phyloP scores from a whole-genome alignment of 2,113 vertebrate species.

The Accipiter cooperii region DNA sequence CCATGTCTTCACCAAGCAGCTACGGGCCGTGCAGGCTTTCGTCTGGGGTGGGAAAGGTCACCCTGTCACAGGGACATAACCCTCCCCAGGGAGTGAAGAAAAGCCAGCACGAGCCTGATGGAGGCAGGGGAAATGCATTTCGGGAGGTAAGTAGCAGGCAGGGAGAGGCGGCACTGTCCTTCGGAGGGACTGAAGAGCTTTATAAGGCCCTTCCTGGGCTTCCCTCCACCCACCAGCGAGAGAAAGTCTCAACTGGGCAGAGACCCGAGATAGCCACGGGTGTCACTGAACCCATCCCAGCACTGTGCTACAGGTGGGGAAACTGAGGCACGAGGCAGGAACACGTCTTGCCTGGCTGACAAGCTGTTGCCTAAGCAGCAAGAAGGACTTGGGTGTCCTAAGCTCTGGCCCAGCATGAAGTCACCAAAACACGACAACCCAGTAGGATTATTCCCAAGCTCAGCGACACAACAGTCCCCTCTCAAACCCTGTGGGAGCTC shows the following conservation, averaged over 20 bases:
- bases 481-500: neutral
- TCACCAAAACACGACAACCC: accelerated
- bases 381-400: neutral
- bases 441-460: neutral
- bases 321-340: neutral
- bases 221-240: neutral
- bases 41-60: neutral
- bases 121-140: neutral
- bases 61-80: neutral
- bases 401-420: neutral
- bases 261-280: neutral
- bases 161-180: neutral
- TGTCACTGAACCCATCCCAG: neutral
- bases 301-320: neutral
- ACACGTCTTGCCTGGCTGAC: neutral
- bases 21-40: neutral
- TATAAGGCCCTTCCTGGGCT: neutral
- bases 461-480: accelerated
- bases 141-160: neutral
- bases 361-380: neutral
- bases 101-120: neutral
- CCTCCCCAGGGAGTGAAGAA: neutral
- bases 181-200: neutral
- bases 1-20: neutral
- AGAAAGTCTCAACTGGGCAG: neutral